These are phyloP conservation scores for Drosophila seguyi DNA, from an alignment of 1,140 invertebrate genomes.

Conservation along the genomic window DNA sequence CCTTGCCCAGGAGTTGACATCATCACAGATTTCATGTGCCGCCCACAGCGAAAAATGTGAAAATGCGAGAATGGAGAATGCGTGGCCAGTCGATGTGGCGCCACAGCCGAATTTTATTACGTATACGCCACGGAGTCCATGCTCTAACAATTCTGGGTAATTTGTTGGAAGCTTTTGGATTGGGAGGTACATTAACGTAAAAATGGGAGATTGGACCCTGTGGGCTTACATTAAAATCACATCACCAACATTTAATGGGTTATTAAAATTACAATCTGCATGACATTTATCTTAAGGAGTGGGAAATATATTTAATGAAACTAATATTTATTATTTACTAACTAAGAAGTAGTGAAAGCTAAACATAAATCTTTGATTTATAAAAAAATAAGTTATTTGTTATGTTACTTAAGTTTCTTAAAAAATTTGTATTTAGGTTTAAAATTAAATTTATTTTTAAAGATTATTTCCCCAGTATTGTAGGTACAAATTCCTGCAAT, in stretches of 20 bases:
- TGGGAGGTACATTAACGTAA: constrained; percentile 7
- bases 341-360: too few species aligned
- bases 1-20: constrained; percentile 54
- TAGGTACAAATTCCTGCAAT: background rate
- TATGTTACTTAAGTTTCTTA: too few species aligned
- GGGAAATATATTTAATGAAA: background rate
- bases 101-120: constrained; percentile 61
- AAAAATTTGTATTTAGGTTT: background rate
- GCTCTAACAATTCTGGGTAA: constrained; percentile 16
- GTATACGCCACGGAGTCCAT: constrained; percentile 44
- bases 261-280: constrained; percentile 3
- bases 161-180: background rate
- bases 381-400: too few species aligned
- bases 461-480: background rate
- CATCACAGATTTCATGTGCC: constrained; percentile 49
- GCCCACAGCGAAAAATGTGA: constrained; percentile 13
- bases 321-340: background rate
- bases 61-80: constrained; percentile 22
- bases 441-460: background rate
- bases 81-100: constrained; percentile 63
- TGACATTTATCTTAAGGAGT: background rate
- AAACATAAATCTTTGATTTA: too few species aligned
- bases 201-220: background rate
- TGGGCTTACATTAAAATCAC: constrained; percentile 2
- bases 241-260: background rate